These are phyloP conservation scores for Pediacus dermestoides DNA, from an alignment of 2,888 invertebrate species.

Conservation along the genomic window DNA sequence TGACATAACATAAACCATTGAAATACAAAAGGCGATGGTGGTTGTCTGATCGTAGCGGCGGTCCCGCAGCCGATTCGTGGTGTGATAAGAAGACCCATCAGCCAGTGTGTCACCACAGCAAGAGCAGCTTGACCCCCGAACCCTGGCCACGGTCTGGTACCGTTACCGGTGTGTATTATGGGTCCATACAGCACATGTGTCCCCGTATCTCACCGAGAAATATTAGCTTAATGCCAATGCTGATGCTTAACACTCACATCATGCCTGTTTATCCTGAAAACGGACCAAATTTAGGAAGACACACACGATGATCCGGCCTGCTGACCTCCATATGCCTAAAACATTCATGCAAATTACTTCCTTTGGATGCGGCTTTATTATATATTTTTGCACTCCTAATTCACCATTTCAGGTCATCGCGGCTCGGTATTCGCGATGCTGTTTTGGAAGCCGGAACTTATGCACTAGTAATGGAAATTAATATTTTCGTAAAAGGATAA, in stretches of 20 bases:
- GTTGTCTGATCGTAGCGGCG: slow-evolving; percentile 10
- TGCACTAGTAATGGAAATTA: no score
- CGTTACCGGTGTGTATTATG: slow-evolving; percentile 20
- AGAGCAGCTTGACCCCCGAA: slow-evolving; percentile 24
- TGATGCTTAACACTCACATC: slow-evolving; percentile 20
- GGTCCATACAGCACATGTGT: slow-evolving; percentile 19
- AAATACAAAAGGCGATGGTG: slow-evolving; percentile 15
- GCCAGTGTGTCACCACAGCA: slow-evolving; percentile 18
- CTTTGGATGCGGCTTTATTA: no score
- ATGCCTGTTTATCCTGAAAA: slow-evolving; percentile 17
- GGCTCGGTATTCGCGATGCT: no score
- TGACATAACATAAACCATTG: slow-evolving; percentile 21
- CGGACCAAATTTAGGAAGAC: slow-evolving; percentile 20
- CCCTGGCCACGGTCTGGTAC: slow-evolving; percentile 21
- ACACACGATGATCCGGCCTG: slow-evolving; percentile 19
- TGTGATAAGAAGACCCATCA: slow-evolving; percentile 15
- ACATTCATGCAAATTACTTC: no score
- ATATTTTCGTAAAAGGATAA: no score
- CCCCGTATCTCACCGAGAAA: slow-evolving; percentile 26
- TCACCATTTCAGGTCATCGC: no score
- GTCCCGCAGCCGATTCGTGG: slow-evolving; percentile 12
- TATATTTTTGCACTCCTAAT: no score
- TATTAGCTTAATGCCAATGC: slow-evolving; percentile 24
- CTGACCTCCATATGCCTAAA: no score
- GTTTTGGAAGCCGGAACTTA: no score